Evolutionary conservation across 1,140 invertebrate genomes (phyloP), one percentile per base, ranked within the genome.

Genomic region (Pseudomyrmex dendroicus): DNA sequence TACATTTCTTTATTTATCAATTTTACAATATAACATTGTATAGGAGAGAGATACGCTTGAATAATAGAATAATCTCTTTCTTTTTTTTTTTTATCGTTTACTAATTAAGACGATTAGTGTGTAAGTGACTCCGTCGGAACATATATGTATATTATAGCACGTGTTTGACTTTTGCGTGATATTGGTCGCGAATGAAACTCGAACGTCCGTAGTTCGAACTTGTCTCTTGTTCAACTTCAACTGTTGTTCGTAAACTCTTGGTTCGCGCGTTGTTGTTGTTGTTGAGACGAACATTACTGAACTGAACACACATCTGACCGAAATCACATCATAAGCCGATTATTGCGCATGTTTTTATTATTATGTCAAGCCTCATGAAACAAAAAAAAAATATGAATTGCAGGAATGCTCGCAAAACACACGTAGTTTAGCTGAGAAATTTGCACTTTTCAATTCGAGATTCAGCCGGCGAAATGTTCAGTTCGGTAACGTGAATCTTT

Each of bases 51-150:
- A 91, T 93, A 90, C 90, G 89, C 84, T 20, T 89, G 89, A 92
- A 87, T 93, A 35, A 93, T 87, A 93, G 90, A 93, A 92, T 91
- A 91, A 90, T 91, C 91, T 90, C 74, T 89, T 85, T 68, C 57
- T 87, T 87, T 92, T 90, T 91, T 90, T 76, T 68, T 63, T 87
- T 88, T 92, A 91, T 92, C 83, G 74, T 91, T 91, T 90, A 91
- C 90, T 92, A 92, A 93, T 93, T 90, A 92, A 92, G 89, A 89
- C 91, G 92, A 93, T 93, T 93, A 93, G 91, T 93, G 88, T 90
- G 90, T 92, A 86, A 91, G 90, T 92, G 88, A 87, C 87, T 93
- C 87, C 85, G 89, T 91, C 91, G 91, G 89, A 92, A 91, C 89
- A 90, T 90, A 91, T 87, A 91, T 91, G 46, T 59, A 50, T 80